Evolutionary conservation across 1,140 invertebrate species (phyloP).

Genomic region (Ceratoteleas bidentatus): DNA sequence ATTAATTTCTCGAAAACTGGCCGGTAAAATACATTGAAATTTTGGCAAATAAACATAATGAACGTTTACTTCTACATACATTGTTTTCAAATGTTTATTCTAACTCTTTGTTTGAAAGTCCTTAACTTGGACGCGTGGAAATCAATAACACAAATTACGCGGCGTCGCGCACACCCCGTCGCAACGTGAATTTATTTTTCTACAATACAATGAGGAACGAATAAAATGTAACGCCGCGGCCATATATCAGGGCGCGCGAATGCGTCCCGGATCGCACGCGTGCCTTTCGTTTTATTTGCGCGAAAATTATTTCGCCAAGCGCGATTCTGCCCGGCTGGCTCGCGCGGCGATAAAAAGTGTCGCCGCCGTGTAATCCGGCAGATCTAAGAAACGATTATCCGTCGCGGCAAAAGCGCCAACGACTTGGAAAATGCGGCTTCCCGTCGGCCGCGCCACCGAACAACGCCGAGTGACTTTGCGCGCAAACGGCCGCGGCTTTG

Average conservation of each 20-base stretch:
- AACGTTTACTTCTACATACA: too few relatives aligned
- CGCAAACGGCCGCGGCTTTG: conserved; percentile 21
- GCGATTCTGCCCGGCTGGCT: conserved; percentile 37
- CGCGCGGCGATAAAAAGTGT: conserved; percentile 56
- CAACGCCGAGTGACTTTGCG: conserved; percentile 65
- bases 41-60: too few relatives aligned
- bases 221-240: conserved; percentile 10
- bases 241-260: conserved; percentile 2
- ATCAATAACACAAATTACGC: conserved; percentile 12
- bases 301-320: conserved; percentile 40
- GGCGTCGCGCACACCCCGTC: not conserved
- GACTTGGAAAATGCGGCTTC: conserved; percentile 68
- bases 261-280: conserved; percentile 11
- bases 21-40: too few relatives aligned
- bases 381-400: conserved; percentile 71
- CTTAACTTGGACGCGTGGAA: not conserved
- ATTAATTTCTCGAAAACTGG: too few relatives aligned
- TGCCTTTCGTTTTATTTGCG: conserved; percentile 40
- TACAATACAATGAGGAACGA: conserved; percentile 5
- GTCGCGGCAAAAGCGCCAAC: conserved; percentile 61
- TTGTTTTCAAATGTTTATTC: too few relatives aligned
- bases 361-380: conserved; percentile 62
- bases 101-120: too few relatives aligned
- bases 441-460: conserved; percentile 56
- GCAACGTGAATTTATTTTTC: conserved; percentile 19